Conservation (phyloP, 2,888 invertebrate species). For the Zhengitettix transpicula region DNA sequence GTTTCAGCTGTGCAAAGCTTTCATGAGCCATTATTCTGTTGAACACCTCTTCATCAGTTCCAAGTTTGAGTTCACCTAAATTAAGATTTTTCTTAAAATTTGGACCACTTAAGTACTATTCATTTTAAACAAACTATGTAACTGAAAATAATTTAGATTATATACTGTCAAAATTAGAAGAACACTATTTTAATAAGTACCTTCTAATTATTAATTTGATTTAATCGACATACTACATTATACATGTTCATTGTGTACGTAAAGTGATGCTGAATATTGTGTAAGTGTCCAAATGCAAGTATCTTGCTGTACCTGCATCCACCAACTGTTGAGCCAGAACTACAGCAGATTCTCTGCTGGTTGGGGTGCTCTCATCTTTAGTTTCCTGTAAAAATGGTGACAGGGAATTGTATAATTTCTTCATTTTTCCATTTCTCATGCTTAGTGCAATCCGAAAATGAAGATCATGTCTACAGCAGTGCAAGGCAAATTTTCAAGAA, state of each 20-base stretch:
- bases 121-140: neutral
- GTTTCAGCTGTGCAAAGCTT: slow-evolving; percentile 51
- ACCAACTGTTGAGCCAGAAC: slow-evolving; percentile 1
- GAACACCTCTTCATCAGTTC: slow-evolving; percentile 58
- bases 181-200: neutral
- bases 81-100: slow-evolving; percentile 6
- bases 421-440: no score
- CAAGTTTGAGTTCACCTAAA: slow-evolving; percentile 43
- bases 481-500: no score
- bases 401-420: no score
- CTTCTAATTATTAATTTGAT: no score
- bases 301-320: slow-evolving; percentile 3
- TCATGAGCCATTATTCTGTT: slow-evolving; percentile 55
- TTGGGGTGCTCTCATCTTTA: neutral
- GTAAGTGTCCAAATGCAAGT: neutral
- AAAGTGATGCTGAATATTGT: no score
- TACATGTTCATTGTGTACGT: neutral
- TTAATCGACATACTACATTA: neutral
- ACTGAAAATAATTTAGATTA: neutral
- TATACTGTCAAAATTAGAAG: neutral
- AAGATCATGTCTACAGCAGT: no score
- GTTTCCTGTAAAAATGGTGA: neutral
- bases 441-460: no score
- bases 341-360: slow-evolving; percentile 3
- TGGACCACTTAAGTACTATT: neutral